These are phyloP conservation scores for Pelvicachromis taeniatus DNA, from an alignment of 2,113 vertebrate species.

Conservation along the genomic window DNA sequence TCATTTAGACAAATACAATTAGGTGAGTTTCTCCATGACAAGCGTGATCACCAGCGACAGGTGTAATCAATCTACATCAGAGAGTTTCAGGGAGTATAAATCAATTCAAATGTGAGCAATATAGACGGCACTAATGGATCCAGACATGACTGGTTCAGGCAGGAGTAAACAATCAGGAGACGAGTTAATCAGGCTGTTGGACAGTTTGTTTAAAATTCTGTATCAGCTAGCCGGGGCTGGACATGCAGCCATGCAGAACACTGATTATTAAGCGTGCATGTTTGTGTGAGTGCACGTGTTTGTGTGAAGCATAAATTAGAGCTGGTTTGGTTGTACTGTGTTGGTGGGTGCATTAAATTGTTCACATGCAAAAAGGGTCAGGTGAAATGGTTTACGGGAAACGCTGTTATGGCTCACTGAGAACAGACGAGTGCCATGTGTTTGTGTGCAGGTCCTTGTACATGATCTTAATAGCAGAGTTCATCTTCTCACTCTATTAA, in stretches of 20 bases:
- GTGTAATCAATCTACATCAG: conserved; percentile 60
- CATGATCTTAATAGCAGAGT: conserved; percentile 26
- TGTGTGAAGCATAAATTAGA: background rate
- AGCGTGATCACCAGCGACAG: conserved; percentile 54
- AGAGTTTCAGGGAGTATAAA: conserved; percentile 55
- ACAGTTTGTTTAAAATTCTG: conserved; percentile 63
- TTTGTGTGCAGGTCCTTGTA: conserved; percentile 1
- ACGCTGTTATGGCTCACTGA: conserved; percentile 46
- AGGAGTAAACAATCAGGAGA: conserved; percentile 62
- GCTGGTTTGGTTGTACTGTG: background rate
- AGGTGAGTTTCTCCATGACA: conserved; percentile 46
- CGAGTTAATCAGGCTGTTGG: conserved; percentile 58
- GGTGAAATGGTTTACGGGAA: conserved; percentile 50
- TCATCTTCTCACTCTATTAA: conserved; percentile 53
- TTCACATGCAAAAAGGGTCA: conserved; percentile 38
- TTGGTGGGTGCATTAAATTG: conserved; percentile 26
- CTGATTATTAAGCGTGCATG: conserved; percentile 48
- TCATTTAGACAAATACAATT: conserved; percentile 63
- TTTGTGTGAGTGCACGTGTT: background rate
- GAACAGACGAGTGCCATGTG: conserved; percentile 35
- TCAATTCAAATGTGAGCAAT: conserved; percentile 53
- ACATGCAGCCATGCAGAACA: conserved; percentile 52
- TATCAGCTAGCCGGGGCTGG: conserved; percentile 37
- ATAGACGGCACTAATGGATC: conserved; percentile 47
- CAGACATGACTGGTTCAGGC: conserved; percentile 53